Conservation (phyloP, 2,888 invertebrate genomes). For the Drosophila prolongata region DNA sequence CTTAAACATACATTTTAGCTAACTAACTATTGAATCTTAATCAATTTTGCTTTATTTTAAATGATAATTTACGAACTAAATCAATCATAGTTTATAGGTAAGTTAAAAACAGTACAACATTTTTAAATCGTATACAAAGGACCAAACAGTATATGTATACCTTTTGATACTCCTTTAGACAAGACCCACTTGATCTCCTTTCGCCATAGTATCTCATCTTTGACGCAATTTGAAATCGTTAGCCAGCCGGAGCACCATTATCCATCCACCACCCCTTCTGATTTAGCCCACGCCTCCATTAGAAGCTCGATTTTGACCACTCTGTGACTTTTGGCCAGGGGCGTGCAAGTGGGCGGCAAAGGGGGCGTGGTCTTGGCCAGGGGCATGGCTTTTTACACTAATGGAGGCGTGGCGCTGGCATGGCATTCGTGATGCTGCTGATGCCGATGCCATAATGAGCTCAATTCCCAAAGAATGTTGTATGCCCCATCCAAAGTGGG, state of each 20-base stretch:
- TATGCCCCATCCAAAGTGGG: conserved; percentile 17
- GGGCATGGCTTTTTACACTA: conserved; percentile 71
- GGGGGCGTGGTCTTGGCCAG: conserved; percentile 55
- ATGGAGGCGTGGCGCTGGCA: conserved; percentile 72
- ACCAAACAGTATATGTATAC: background rate
- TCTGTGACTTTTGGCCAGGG: conserved; percentile 48
- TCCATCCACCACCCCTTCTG: conserved; percentile 27
- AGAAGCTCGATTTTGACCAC: conserved; percentile 39
- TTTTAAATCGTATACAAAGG: too few relatives aligned
- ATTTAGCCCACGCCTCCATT: conserved; percentile 33
- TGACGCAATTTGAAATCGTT: conserved; percentile 71
- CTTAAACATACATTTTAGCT: too few relatives aligned
- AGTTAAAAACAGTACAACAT: too few relatives aligned
- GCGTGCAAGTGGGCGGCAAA: conserved; percentile 27
- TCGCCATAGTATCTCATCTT: conserved; percentile 64
- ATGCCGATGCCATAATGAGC: conserved; percentile 75
- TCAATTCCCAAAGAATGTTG: conserved; percentile 79
- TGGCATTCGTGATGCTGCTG: conserved; percentile 53
- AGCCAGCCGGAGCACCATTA: conserved; percentile 38
- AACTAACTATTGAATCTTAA: too few relatives aligned
- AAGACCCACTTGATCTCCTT: conserved; percentile 12
- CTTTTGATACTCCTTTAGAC: background rate
- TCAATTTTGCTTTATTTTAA: background rate
- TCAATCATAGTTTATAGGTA: too few relatives aligned
- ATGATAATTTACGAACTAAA: too few relatives aligned